A percentile compares a stretch with the other conserved stretches of the same genome.
phyloP scores from a whole-genome alignment of 2,797 vertebrate genomes.

The Garrulus glandarius region DNA sequence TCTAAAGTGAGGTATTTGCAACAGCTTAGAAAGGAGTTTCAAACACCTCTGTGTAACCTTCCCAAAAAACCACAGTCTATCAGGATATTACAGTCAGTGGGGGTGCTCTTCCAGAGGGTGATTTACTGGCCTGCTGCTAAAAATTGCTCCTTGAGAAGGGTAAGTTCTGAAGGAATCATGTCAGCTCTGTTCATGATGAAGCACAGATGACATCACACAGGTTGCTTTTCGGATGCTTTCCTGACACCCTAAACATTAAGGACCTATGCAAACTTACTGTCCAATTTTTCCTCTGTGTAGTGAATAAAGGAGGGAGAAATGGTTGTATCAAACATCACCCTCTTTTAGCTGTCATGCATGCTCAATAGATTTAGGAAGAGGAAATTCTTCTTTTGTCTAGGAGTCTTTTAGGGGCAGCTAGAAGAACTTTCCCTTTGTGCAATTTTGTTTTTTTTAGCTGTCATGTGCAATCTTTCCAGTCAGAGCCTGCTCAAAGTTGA shows the following conservation, averaged over 20 bases:
- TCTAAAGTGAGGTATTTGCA: not conserved
- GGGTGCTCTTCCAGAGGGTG: not conserved
- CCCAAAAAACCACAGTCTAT: rapidly evolving
- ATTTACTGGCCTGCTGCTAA: not conserved
- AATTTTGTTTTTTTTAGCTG: not conserved
- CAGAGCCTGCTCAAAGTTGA: not conserved
- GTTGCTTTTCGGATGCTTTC: not conserved
- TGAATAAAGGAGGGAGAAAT: not conserved
- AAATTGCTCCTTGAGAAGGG: not conserved
- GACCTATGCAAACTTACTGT: not conserved
- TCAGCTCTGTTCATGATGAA: not conserved
- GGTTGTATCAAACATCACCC: not conserved
- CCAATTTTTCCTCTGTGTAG: not conserved
- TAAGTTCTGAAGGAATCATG: not conserved
- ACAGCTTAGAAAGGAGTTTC: not conserved
- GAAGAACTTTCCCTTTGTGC: not conserved
- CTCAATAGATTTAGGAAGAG: not conserved
- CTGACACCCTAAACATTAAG: not conserved
- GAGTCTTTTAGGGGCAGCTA: not conserved
- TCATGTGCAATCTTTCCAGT: not conserved
- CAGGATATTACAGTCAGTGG: not conserved
- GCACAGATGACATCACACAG: not conserved
- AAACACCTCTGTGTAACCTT: not conserved
- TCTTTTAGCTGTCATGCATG: not conserved
- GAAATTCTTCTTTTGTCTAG: not conserved